These are phyloP conservation scores for Agonopterix alstromeriana DNA, from an alignment of 2,888 invertebrate genomes.

Conservation along the genomic window DNA sequence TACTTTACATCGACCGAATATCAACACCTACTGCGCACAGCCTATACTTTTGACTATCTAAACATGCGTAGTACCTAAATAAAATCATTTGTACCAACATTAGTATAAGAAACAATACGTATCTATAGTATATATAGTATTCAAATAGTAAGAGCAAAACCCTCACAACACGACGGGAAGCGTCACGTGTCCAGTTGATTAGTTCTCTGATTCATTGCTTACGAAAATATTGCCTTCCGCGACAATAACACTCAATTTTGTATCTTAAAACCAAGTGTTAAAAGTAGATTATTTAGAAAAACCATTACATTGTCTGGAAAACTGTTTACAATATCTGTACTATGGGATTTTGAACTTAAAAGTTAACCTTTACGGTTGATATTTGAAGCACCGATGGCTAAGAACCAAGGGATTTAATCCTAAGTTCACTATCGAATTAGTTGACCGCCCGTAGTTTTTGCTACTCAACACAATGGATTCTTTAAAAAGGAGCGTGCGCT, in stretches of 20 bases:
- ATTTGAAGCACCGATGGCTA: slow-evolving; percentile 9
- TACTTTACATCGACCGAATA: no score
- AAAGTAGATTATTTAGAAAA: slow-evolving; percentile 2
- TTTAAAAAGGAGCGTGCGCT: slow-evolving; percentile 37
- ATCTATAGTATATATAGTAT: neutral
- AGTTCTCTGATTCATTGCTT: slow-evolving; percentile 48
- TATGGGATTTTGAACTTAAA: slow-evolving; percentile 13
- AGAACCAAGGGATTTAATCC: slow-evolving; percentile 29
- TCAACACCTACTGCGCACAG: no score
- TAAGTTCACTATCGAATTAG: slow-evolving; percentile 56
- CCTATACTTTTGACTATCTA: no score
- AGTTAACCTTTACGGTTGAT: slow-evolving; percentile 5
- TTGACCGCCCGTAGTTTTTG: slow-evolving; percentile 67
- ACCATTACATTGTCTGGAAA: slow-evolving; percentile 2
- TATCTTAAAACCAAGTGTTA: slow-evolving; percentile 9
- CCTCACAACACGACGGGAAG: slow-evolving; percentile 15
- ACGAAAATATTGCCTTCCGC: slow-evolving; percentile 16
- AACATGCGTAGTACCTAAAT: no score
- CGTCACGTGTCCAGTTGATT: slow-evolving; percentile 62
- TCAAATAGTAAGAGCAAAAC: slow-evolving; percentile 1
- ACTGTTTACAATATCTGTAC: neutral
- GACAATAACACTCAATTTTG: slow-evolving; percentile 15
- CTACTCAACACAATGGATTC: slow-evolving; percentile 61
- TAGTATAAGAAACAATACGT: neutral
- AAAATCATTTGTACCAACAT: no score